phyloP scores from a whole-genome alignment of 2,113 vertebrate genomes.

The Hippocampus mohnikei region DNA sequence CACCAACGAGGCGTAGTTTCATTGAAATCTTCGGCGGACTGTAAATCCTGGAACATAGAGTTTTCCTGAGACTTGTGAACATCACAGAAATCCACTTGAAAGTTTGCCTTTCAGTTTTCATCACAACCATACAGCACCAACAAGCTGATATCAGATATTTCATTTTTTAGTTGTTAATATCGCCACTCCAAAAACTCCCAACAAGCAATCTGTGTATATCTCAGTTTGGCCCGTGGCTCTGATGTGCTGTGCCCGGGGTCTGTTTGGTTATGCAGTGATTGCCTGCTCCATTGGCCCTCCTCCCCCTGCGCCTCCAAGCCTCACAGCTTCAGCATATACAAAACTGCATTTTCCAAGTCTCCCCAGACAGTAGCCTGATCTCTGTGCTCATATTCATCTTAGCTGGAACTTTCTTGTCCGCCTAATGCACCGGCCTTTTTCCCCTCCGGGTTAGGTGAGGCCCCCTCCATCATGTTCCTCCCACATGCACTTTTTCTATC shows the following conservation, averaged over 20 bases:
- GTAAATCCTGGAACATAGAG: no score
- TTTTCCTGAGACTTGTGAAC: no score
- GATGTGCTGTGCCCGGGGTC: conserved; percentile 51
- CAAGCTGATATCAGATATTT: neutral
- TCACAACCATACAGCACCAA: no score
- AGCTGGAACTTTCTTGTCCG: conserved; percentile 61
- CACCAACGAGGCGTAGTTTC: no score
- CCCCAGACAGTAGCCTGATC: conserved; percentile 65
- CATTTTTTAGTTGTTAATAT: conserved; percentile 36
- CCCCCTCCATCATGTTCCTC: conserved; percentile 45
- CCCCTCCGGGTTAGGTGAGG: conserved; percentile 56
- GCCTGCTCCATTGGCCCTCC: conserved; percentile 51
- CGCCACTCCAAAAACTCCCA: conserved; percentile 56
- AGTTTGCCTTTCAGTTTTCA: no score
- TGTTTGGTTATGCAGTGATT: conserved; percentile 65
- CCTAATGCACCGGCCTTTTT: conserved; percentile 62
- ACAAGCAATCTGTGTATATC: conserved; percentile 55
- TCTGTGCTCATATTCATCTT: conserved; percentile 66
- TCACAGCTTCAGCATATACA: conserved; percentile 40
- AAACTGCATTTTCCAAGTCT: conserved; percentile 56
- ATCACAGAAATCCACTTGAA: no score
- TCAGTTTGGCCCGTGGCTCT: conserved; percentile 50
- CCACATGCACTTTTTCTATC: conserved; percentile 39
- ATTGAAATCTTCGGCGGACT: no score
- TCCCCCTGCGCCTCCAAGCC: conserved; percentile 35